Evolutionary conservation across 2,888 invertebrate genomes (phyloP).

Genomic region (Zelleria hepariella): DNA sequence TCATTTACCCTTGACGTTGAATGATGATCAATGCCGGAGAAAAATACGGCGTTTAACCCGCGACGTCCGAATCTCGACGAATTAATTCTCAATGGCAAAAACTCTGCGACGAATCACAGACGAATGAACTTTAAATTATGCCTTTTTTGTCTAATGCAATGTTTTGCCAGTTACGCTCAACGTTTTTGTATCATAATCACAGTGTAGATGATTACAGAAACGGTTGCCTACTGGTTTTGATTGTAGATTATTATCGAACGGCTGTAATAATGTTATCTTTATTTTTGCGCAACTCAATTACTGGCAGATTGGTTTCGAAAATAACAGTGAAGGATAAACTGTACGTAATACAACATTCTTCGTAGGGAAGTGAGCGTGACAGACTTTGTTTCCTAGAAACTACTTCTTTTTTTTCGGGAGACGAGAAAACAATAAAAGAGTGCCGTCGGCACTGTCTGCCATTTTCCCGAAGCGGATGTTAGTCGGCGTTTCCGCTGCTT

Average conservation of each 20-base stretch:
- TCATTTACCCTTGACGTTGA: slow-evolving; percentile 63
- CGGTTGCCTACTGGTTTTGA: slow-evolving; percentile 1
- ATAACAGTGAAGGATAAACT: not conserved
- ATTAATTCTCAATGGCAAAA: slow-evolving; percentile 49
- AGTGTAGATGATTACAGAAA: not conserved
- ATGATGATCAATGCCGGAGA: slow-evolving; percentile 36
- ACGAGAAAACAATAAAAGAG: slow-evolving; percentile 39
- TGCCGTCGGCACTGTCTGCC: slow-evolving; percentile 35
- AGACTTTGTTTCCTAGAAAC: not conserved
- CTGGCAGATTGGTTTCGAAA: not conserved
- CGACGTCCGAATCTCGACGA: slow-evolving; percentile 31
- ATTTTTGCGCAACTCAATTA: not conserved
- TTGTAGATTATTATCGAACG: slow-evolving; percentile 1
- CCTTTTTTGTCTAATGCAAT: not conserved
- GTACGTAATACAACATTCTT: not conserved
- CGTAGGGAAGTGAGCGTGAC: not conserved
- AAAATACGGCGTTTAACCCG: slow-evolving; percentile 36
- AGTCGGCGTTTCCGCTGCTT: slow-evolving; percentile 49
- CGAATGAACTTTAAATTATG: slow-evolving; percentile 3
- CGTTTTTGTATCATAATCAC: not conserved
- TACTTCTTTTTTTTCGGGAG: not conserved
- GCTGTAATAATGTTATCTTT: slow-evolving; percentile 1
- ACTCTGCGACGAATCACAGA: slow-evolving; percentile 22
- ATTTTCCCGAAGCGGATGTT: slow-evolving; percentile 56
- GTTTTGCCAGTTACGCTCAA: not conserved